These are phyloP conservation scores for Zeugodacus cucurbitae DNA, from an alignment of 1,140 invertebrate species.

Conservation along the genomic window DNA sequence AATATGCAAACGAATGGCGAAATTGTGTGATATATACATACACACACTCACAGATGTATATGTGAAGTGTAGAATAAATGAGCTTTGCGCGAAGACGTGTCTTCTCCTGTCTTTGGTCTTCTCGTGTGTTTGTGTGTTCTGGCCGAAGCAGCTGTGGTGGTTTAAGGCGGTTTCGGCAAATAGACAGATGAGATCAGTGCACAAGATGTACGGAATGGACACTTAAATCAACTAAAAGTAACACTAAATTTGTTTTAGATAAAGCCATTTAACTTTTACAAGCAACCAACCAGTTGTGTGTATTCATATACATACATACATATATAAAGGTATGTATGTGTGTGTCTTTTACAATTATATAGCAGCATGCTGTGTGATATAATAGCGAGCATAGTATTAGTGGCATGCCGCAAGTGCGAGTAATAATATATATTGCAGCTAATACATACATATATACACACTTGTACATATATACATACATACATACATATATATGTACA, in stretches of 20 bases:
- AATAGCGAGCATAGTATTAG: background rate
- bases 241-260: slow-evolving; percentile 14
- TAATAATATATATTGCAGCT: no score
- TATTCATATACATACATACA: no score
- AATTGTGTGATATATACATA: background rate
- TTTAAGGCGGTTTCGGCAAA: background rate
- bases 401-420: background rate
- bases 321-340: background rate
- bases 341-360: background rate
- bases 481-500: background rate
- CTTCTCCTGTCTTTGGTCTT: no score
- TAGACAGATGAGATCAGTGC: slow-evolving; percentile 10
- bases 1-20: background rate
- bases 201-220: background rate
- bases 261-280: background rate
- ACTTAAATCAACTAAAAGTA: background rate
- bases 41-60: background rate
- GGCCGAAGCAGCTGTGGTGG: background rate
- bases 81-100: background rate
- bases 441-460: background rate
- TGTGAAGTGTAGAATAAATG: background rate
- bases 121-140: background rate
- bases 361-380: background rate
- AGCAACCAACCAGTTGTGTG: background rate
- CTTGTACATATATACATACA: background rate